These are phyloP conservation scores for Lepidothrix coronata DNA, from an alignment of 2,113 vertebrate genomes.

Conservation along the genomic window DNA sequence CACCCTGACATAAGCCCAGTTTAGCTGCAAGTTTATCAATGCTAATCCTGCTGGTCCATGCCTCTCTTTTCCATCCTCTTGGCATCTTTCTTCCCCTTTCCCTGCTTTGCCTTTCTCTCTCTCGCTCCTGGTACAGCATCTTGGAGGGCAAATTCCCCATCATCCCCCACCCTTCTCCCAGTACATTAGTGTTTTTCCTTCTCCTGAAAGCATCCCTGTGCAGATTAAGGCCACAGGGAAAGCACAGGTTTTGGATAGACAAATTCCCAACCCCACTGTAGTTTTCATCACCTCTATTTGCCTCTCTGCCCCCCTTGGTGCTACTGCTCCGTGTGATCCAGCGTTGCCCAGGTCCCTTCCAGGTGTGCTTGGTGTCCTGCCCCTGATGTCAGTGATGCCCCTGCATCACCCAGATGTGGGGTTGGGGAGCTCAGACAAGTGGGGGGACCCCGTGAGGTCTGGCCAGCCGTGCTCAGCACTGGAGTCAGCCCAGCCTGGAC, in stretches of 20 bases:
- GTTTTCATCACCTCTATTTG: neutral
- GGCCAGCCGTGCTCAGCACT: neutral
- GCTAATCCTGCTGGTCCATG: neutral
- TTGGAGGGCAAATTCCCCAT: neutral
- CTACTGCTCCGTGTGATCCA: accelerated
- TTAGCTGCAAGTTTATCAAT: constrained; percentile 1
- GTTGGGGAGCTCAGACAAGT: neutral
- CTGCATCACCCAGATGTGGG: neutral
- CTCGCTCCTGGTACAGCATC: neutral
- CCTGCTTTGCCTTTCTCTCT: neutral
- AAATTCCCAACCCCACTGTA: neutral
- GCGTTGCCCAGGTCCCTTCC: neutral
- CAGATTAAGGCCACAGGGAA: neutral
- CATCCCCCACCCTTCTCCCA: neutral
- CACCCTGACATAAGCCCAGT: constrained; percentile 24
- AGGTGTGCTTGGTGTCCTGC: too few relatives aligned
- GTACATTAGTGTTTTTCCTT: neutral
- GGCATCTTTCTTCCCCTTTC: neutral
- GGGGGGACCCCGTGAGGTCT: neutral
- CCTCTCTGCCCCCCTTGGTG: neutral
- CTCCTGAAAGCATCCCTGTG: neutral
- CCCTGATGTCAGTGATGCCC: accelerated
- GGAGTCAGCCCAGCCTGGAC: neutral
- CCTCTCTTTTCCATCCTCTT: neutral
- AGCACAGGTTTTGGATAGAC: neutral